A percentile compares a stretch with the other conserved stretches of the same genome.
These are phyloP conservation scores for Toxotes jaculatrix DNA, from an alignment of 2,113 vertebrate genomes.

Conservation along the genomic window DNA sequence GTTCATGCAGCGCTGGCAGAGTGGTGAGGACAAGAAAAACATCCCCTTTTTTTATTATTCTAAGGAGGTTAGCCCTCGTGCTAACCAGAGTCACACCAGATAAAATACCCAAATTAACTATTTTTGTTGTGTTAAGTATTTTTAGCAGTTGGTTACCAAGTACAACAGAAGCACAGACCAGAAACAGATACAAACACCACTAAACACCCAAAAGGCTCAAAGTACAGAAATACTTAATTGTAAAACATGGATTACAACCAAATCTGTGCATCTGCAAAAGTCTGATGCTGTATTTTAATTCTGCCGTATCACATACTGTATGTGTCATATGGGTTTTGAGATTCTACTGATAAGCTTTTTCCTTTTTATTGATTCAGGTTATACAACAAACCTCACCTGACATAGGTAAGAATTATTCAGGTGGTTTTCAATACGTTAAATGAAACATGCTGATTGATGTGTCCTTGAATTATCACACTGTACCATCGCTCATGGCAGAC, in stretches of 20 bases:
- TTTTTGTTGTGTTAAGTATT: neutral
- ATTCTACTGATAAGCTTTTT: no score
- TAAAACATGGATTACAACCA: no score
- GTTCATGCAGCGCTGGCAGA: neutral
- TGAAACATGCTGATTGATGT: constrained; percentile 9
- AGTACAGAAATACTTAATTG: no score
- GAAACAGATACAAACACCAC: neutral
- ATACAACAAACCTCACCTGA: neutral
- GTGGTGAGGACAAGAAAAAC: no score
- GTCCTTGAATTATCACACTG: constrained; percentile 3
- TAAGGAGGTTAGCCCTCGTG: neutral
- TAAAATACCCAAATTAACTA: neutral
- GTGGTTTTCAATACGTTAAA: neutral
- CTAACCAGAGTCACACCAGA: neutral
- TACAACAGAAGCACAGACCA: no score
- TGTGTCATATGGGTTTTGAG: no score
- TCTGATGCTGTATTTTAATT: no score
- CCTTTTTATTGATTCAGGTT: neutral
- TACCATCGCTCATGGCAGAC: neutral
- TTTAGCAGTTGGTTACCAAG: no score
- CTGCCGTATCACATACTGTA: no score
- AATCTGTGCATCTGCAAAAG: neutral
- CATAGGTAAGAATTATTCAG: neutral
- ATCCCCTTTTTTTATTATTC: neutral
- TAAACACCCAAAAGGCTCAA: no score